Percentiles rank a stretch among this genome's conserved stretches.
phyloP scores from a whole-genome alignment of 2,113 vertebrate genomes.

The Etheostoma cragini region DNA sequence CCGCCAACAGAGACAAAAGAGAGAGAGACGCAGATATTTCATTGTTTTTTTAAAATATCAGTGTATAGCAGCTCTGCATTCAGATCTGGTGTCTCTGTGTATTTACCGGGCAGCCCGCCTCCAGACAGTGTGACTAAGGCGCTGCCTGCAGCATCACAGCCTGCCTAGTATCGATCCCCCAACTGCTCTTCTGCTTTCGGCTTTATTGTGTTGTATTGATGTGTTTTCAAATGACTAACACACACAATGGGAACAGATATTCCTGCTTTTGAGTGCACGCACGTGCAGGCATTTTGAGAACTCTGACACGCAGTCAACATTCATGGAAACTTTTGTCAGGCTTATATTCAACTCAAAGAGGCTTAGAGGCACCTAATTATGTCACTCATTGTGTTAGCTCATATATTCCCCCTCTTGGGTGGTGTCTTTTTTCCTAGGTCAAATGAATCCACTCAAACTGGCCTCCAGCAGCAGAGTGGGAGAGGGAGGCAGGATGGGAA shows the following conservation, averaged over 20 bases:
- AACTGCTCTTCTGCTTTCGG: conserved; percentile 54
- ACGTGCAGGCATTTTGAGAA: conserved; percentile 12
- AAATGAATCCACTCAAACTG: conserved; percentile 57
- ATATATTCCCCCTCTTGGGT: conserved; percentile 38
- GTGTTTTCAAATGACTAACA: conserved; percentile 51
- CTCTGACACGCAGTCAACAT: background rate
- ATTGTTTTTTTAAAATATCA: conserved; percentile 26
- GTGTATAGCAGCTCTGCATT: conserved; percentile 34
- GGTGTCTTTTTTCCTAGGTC: conserved; percentile 68
- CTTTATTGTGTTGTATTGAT: conserved; percentile 57
- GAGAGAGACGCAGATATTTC: conserved; percentile 7
- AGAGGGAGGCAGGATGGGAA: conserved; percentile 53
- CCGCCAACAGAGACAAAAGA: conserved; percentile 2
- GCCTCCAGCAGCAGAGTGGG: conserved; percentile 58
- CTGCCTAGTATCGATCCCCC: conserved; percentile 60
- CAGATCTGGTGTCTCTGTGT: conserved; percentile 33
- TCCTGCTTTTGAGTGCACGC: conserved; percentile 7
- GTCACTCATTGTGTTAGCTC: conserved; percentile 10
- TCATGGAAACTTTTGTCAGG: conserved; percentile 12
- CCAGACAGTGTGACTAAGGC: conserved; percentile 55
- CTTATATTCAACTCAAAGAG: conserved; percentile 4
- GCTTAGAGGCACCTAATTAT: background rate
- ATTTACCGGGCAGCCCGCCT: conserved; percentile 46
- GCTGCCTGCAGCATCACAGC: conserved; percentile 46
- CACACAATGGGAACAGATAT: conserved; percentile 10